These are phyloP conservation scores for Troilus luridus DNA, from an alignment of 2,888 invertebrate species.

Conservation along the genomic window DNA sequence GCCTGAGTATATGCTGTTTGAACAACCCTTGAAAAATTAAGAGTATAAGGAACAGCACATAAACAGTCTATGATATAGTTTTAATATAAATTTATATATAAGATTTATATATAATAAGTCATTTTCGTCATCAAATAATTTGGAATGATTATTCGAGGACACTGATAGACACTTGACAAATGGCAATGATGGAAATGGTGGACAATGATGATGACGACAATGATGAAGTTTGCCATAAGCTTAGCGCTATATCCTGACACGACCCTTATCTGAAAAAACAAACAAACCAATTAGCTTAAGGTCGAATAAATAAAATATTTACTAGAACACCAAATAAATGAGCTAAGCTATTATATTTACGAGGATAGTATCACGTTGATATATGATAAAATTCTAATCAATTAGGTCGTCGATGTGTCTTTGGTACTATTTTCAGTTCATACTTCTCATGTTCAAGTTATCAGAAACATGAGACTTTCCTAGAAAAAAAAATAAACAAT, in stretches of 20 bases:
- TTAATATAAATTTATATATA: conserved; percentile 57
- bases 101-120: conserved; percentile 56
- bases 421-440: conserved; percentile 39
- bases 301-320: neutral
- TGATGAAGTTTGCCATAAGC: conserved; percentile 51
- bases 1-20: conserved; percentile 47
- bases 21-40: conserved; percentile 56
- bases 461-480: conserved; percentile 53
- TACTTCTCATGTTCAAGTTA: neutral
- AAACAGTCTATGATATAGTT: conserved; percentile 55
- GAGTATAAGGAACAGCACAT: conserved; percentile 52
- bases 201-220: conserved; percentile 38
- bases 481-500: conserved; percentile 55
- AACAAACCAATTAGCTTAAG: neutral
- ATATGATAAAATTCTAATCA: conserved; percentile 36
- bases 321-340: neutral
- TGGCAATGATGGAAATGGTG: conserved; percentile 37
- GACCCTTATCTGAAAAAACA: conserved; percentile 61
- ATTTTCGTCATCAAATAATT: conserved; percentile 49
- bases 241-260: conserved; percentile 60
- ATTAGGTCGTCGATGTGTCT: conserved; percentile 1
- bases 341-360: conserved; percentile 45
- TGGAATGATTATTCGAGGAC: conserved; percentile 59
- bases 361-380: conserved; percentile 4
- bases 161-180: conserved; percentile 7